Conservation (phyloP, 2,888 invertebrate genomes). For the Xestia xanthographa region DNA sequence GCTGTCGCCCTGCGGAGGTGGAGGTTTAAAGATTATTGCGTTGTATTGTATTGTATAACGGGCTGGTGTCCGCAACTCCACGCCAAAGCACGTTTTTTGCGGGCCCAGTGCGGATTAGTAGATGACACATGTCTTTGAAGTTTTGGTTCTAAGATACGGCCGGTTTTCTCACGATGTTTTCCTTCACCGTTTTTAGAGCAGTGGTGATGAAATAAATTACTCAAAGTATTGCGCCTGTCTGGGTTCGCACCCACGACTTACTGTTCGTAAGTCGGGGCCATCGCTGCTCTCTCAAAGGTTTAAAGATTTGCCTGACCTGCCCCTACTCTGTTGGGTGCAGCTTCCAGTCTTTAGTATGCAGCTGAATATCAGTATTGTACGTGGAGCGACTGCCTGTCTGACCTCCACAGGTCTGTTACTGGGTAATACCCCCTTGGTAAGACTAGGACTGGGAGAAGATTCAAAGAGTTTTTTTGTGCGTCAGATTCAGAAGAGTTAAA, state of each 20-base stretch:
- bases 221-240: no score
- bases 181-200: no score
- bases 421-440: not conserved
- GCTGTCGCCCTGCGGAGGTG: conserved; percentile 27
- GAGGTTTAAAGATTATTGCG: not conserved
- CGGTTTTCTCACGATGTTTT: no score
- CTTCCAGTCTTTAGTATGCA: not conserved
- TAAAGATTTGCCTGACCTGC: not conserved
- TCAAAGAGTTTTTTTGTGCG: not conserved
- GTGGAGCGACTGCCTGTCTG: not conserved
- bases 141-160: no score
- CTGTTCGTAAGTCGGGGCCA: no score
- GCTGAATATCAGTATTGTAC: not conserved
- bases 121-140: no score
- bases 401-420: not conserved
- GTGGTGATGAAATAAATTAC: no score
- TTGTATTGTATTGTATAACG: no score
- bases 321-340: not conserved
- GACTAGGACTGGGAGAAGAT: not conserved
- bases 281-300: not conserved
- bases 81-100: no score
- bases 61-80: no score
- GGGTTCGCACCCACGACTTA: no score
- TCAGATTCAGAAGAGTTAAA: not conserved
- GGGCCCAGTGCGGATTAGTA: no score